A percentile compares a stretch with the other conserved stretches of the same genome.
Conservation (phyloP, 2,113 vertebrate genomes). For the western clawed frog (Xenopus tropicalis) region UCB_Xtro_10.0 CM004448.2:79860001-79860500, state of each 20-base stretch:
- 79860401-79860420: no score
- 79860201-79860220: conserved; percentile 29
- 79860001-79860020: no score
- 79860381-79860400: no score
- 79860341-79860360: no score
- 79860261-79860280: conserved; percentile 10
- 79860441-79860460: no score
- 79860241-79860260: conserved; percentile 32
- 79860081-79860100: not conserved
- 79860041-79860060: no score
- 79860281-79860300: conserved; percentile 24
- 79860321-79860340: no score
- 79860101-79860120: conserved; percentile 20
- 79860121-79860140: conserved; percentile 26
- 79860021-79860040: no score
- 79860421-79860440: no score
- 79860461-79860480: no score
- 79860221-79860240: conserved; percentile 30
- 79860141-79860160: conserved; percentile 18
- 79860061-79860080: not conserved
- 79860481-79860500: no score
- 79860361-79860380: no score
- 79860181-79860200: conserved; percentile 33
- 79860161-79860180: conserved; percentile 24
- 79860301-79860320: not conserved